Evolutionary conservation across 2,113 vertebrate genomes (phyloP).

Genomic region (Glaucidium brasilianum): DNA sequence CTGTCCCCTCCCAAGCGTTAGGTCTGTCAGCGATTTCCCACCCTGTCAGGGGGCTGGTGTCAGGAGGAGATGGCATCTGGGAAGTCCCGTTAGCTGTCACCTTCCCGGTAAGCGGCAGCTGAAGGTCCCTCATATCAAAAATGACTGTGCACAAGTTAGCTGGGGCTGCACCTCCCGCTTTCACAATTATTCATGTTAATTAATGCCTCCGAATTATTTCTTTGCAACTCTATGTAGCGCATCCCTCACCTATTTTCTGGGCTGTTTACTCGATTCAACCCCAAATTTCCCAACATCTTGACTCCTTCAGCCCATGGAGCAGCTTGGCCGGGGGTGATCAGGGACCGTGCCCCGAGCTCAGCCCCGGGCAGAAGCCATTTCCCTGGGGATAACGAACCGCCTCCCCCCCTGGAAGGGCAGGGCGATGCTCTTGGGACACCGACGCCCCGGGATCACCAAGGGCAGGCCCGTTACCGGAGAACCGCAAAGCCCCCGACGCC

Average conservation of each 20-base stretch:
- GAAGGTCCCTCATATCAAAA: not conserved
- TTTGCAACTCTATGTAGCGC: not conserved
- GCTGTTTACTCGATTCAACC: not conserved
- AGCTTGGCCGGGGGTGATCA: too few species aligned
- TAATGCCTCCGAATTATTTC: not conserved
- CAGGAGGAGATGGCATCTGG: not conserved
- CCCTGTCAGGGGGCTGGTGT: not conserved
- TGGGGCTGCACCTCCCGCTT: not conserved
- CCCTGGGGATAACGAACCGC: rapidly evolving
- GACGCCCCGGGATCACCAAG: too few species aligned
- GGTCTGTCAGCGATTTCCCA: not conserved
- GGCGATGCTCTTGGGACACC: not conserved
- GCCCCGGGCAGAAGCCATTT: not conserved
- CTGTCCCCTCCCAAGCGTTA: rapidly evolving
- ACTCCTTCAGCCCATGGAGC: rapidly evolving
- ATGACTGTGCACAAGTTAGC: not conserved
- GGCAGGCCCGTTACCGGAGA: rapidly evolving
- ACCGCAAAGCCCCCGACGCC: not conserved
- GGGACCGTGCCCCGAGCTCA: not conserved
- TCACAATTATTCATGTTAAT: not conserved
- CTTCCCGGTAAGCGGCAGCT: not conserved
- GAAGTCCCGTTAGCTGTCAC: not conserved
- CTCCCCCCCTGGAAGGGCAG: not conserved
- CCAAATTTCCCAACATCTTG: not conserved
- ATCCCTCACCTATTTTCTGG: rapidly evolving